Percentiles rank a stretch among this genome's conserved stretches.
phyloP scores from a whole-genome alignment of 2,888 invertebrate genomes.

The Pecten maximus region DNA sequence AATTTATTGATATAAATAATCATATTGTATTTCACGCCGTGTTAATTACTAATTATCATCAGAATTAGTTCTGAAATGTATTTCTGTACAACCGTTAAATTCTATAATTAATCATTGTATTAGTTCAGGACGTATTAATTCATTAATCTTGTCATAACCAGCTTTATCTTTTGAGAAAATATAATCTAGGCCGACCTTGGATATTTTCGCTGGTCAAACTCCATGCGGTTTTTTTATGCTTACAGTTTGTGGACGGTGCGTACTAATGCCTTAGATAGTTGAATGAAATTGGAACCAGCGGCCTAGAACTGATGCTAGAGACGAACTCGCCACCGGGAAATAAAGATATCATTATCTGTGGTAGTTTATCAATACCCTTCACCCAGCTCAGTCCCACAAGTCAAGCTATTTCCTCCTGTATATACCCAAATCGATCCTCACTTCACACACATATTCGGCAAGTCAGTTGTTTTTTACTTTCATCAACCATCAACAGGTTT shows the following conservation, averaged over 20 bases:
- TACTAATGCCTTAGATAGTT: conserved; percentile 34
- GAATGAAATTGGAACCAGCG: conserved; percentile 48
- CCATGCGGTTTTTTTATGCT: background rate
- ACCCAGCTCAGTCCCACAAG: background rate
- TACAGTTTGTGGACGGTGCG: conserved; percentile 26
- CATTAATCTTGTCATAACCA: background rate
- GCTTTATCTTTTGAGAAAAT: background rate
- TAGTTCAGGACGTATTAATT: background rate
- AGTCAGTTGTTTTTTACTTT: background rate
- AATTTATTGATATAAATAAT: background rate
- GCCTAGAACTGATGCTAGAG: conserved; percentile 49
- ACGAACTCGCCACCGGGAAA: conserved; percentile 51
- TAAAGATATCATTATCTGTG: conserved; percentile 50
- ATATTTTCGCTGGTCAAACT: background rate
- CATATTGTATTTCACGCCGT: background rate
- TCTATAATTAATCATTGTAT: background rate
- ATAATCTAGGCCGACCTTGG: background rate
- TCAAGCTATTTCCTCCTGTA: conserved; percentile 1
- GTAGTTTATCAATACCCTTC: conserved; percentile 28
- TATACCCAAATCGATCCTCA: background rate
- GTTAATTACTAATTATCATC: background rate
- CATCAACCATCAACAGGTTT: background rate
- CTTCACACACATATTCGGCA: conserved; percentile 29
- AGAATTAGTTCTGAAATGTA: background rate
- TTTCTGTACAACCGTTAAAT: background rate